phyloP scores from a whole-genome alignment of 2,797 vertebrate species.

The Siniperca scherzeri region DNA sequence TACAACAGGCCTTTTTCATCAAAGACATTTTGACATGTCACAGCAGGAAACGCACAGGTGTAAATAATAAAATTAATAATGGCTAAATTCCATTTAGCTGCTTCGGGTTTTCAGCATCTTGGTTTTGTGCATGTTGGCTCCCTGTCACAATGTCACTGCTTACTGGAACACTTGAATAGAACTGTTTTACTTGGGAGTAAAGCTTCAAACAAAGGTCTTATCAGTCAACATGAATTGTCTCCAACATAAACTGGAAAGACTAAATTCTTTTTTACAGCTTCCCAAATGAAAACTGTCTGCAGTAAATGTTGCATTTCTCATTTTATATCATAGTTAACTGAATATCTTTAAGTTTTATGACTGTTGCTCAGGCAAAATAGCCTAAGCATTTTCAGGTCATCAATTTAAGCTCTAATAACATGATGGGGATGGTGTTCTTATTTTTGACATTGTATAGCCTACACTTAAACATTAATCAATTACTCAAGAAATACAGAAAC shows the following conservation, averaged over 20 bases:
- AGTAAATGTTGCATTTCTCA: neutral
- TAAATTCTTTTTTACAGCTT: neutral
- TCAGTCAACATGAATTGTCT: conserved; percentile 4
- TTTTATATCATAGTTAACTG: neutral
- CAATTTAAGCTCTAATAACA: neutral
- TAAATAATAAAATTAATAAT: too few species aligned
- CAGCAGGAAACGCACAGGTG: too few species aligned
- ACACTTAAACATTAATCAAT: neutral
- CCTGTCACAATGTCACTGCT: too few species aligned
- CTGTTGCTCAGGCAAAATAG: neutral
- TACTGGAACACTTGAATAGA: too few species aligned
- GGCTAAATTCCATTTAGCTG: too few species aligned
- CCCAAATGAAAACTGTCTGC: neutral
- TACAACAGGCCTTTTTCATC: too few species aligned
- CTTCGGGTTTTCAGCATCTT: too few species aligned
- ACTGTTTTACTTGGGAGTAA: conserved; percentile 1
- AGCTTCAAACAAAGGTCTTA: conserved; percentile 36
- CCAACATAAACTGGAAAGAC: neutral
- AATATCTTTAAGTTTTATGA: neutral
- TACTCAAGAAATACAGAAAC: neutral
- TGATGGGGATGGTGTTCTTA: too few species aligned
- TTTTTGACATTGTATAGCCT: neutral
- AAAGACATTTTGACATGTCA: too few species aligned
- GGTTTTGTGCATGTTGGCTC: too few species aligned
- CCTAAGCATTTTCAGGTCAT: neutral